Percentiles rank a stretch among this genome's conserved stretches.
Conservation (phyloP, 2,888 invertebrate species). For the Megaustenia siamemsis region DNA sequence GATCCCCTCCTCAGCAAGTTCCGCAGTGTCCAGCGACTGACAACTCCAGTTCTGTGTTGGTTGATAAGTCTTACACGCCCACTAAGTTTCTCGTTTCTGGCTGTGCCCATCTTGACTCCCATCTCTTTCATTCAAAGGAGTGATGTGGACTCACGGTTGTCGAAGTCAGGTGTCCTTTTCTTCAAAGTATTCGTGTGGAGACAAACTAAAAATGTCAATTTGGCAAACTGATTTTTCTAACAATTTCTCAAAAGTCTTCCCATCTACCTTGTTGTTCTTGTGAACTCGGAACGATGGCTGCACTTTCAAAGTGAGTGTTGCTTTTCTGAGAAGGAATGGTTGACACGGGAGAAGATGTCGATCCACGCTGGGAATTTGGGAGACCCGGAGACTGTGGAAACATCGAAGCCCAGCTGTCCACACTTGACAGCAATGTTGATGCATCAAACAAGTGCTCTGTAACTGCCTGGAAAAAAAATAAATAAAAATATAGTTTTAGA, state of each 20-base stretch:
- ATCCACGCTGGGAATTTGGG: constrained; percentile 24
- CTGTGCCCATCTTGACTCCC: too few species aligned
- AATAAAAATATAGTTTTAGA: neutral
- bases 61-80: too few species aligned
- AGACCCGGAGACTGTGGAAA: constrained; percentile 46
- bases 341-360: neutral
- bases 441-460: constrained; percentile 68
- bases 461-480: constrained; percentile 60
- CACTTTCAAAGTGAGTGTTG: constrained; percentile 24
- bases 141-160: too few species aligned
- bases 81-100: too few species aligned
- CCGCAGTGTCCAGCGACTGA: too few species aligned
- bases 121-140: too few species aligned
- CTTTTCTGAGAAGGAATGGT: neutral
- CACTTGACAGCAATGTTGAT: constrained; percentile 68
- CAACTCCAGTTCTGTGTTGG: too few species aligned
- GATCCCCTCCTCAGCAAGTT: too few species aligned
- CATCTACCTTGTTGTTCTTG: constrained; percentile 3
- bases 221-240: neutral
- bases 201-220: too few species aligned
- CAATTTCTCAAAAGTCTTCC: neutral
- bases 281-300: neutral
- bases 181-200: too few species aligned
- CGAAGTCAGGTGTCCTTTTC: too few species aligned
- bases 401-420: constrained; percentile 66